Evolutionary conservation across 1,140 invertebrate species (phyloP), one percentile per base, ranked within the genome.

Genomic region (Paraescarpia echinospica): DNA sequence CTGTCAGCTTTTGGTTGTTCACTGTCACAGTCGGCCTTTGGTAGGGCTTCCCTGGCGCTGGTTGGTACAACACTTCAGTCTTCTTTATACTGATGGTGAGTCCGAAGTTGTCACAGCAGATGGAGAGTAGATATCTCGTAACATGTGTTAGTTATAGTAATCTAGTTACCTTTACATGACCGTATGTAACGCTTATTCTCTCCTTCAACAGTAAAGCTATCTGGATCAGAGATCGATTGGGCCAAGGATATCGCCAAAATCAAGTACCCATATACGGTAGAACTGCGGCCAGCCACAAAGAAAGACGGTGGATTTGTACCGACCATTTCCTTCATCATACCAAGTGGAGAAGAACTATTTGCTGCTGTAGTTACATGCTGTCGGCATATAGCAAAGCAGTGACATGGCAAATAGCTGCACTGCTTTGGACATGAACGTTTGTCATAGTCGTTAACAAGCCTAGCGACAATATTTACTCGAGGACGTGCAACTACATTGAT

Each of bases 261-360:
- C 34, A 90, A 90, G 90, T 90, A 90, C 35, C 2, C 90, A 22
- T 90, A 90, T n/a, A 22, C 33, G 33, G 12, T 31, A 18, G 90
- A 90, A 41, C 35, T 90, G 33, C 14, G 90, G 27, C 90, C 90
- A 31, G 90, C 90, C 90, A 34, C 4, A 18, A 41, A 18, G 33
- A 22, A 2, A 12, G 31, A 34, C 6, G 92, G 92, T 89, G 92
- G 92, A 14, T 92, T 92, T 33, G 12, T 9, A 48, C 33, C 88
- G 12, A 51, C 92, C 12, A 48, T 48, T 8, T 59, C 48, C 51
- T 77, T 77, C 92, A 92, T 92, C 77, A 34, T 88, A 35, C 92
- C 92, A n/a, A 92, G 92, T 33, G 92, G 92, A 92, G 77, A 92
- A 34, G 92, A 92, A 88, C 12, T 92, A n/a, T 92, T 92, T 88